Base-by-base conservation (phyloP, 2,797 vertebrate genomes). In the Denticeps clupeoides region DNA sequence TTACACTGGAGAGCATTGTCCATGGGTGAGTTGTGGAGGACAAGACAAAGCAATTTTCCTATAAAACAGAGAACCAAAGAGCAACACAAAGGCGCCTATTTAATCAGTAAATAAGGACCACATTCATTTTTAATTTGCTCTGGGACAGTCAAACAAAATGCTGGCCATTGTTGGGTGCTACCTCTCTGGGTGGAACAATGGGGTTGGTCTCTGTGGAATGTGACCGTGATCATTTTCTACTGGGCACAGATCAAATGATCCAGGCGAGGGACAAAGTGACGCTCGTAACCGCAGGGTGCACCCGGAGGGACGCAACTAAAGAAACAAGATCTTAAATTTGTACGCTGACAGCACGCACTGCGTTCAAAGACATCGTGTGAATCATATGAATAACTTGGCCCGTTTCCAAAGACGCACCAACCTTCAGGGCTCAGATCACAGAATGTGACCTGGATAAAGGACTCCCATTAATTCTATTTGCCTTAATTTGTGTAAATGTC, bases 51-150 rank as follows among this genome's bases (percentile, higher is more conserved):
- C 9, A 38, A 38, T 21, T 23, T 37, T 11, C 21, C 10, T 35
- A 4, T 18, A 38, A 38, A 38, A 19, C 16, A 18, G 35, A 38
- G 38, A 21, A 18, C 9, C 4, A 19, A 11, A 38, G 33, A 8
- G 18, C 15, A 19, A 12, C 13, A 32, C n/a, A 8, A 21, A 37
- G 5, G 2, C 18, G 5, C 21, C 7, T 19, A 35, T 19, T 21
- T 18, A 16, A 21, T 38, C 10, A 9, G 35, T 38, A 21, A 38
- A 35, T 38, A 38, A 38, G 35, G 35, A 18, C 21, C 35, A 31
- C 47, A 51, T 57, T 47, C 32, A 55, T 54, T 54, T 56, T 59
- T 62, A 64, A 67, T 64, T 56, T 46, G 42, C 4, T 19, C 27
- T 49, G 53, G 44, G 47, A 27, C 56, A 52, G 43, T 29, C 25